These are phyloP conservation scores for Parnassius apollo DNA, from an alignment of 2,888 invertebrate genomes.

Conservation along the genomic window DNA sequence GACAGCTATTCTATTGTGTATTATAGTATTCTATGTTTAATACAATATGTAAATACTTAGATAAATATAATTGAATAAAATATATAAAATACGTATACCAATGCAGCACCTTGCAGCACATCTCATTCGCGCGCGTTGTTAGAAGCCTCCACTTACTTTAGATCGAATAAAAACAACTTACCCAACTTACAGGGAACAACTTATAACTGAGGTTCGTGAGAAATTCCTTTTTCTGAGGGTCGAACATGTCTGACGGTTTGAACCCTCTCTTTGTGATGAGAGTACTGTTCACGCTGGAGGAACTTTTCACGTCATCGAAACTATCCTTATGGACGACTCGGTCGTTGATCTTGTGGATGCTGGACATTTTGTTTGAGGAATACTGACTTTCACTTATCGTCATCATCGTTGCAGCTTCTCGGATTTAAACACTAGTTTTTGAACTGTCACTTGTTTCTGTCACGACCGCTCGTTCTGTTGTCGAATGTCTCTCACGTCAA, in stretches of 20 bases:
- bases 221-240: conserved; percentile 90
- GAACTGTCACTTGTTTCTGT: background rate
- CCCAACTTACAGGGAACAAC: conserved; percentile 91
- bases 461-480: background rate
- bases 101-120: conserved; percentile 50
- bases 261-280: conserved; percentile 88
- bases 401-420: conserved; percentile 63
- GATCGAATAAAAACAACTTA: conserved; percentile 75
- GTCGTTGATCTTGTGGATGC: conserved; percentile 75
- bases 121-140: conserved; percentile 42
- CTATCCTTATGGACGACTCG: conserved; percentile 70
- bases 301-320: conserved; percentile 73
- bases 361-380: conserved; percentile 76
- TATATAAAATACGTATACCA: conserved; percentile 35
- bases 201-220: conserved; percentile 89
- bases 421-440: conserved; percentile 21
- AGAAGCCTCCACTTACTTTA: conserved; percentile 52
- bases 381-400: conserved; percentile 78
- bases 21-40: background rate
- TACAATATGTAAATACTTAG: conserved; percentile 4
- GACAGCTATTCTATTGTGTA: no score
- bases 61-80: conserved; percentile 16
- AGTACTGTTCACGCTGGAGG: conserved; percentile 78
- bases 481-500: conserved; percentile 2
- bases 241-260: conserved; percentile 92